Base-by-base conservation (phyloP, 2,797 vertebrate genomes). In the Scomberomorus guttatus region DNA sequence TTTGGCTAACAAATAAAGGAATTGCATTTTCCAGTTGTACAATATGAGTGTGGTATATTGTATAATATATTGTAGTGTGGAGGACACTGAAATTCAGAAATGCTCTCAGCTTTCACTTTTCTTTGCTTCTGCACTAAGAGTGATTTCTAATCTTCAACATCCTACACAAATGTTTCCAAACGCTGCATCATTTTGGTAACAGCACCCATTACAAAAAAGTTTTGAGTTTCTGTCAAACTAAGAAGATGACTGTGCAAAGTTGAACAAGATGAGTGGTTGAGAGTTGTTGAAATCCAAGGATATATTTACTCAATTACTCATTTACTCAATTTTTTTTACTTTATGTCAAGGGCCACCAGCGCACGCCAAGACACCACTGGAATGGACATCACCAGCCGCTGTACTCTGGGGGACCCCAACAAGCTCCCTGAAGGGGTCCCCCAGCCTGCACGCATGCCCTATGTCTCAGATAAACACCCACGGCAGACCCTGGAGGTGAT, bases 361-460 rank as follows among this genome's bases (percentile, higher is more conserved):
- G 96, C 96, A 95, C 97, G 98, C 85, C 96, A 96, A 96, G 98
- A 99, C 96, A 96, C 97, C 93, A 98, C 97, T 92, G 98, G 97
- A 95, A 99, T 99, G 98, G 98, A 99, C 76, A 99, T 99, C 93
- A 99, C 98, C 85, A 99, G 97, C 95, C 98, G 98, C 89, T 99
- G 98, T 94, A 99, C 98, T 75, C 96, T 99, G 58, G 98, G 98
- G 92, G 98, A 99, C 95, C 98, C 98, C 94, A 99, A 99, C 95
- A 99, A 99, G 89, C 96, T 99, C 75, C 98, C 98, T 11, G 98
- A 99, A 90, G 98, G 98, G 85, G 98, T 99, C 86, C 98, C 98
- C n/a, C 98, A 99, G 94, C 98, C 98, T 5, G 98, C 98, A 60
- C 97, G 98, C 90, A 99, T 99, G 98, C 98, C 98, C 91, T 99